phyloP scores from a whole-genome alignment of 2,888 invertebrate genomes.

The Meteorus colon region DNA sequence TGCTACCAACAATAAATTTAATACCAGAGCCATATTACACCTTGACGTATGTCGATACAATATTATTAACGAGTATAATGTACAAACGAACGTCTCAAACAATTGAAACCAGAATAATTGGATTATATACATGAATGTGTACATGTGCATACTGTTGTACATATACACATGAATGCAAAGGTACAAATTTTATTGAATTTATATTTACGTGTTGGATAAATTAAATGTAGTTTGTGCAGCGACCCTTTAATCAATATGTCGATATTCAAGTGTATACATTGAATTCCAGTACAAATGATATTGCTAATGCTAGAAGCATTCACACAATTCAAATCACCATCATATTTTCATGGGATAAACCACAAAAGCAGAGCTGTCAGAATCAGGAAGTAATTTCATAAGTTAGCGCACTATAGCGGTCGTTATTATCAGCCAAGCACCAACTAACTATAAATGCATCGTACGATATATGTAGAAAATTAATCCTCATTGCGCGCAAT shows the following conservation, averaged over 20 bases:
- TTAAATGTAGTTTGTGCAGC: background rate
- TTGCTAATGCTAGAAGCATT: slow-evolving; percentile 11
- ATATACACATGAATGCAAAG: background rate
- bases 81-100: slow-evolving; percentile 2
- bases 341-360: slow-evolving; percentile 4
- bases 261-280: slow-evolving; percentile 23
- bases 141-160: background rate
- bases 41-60: slow-evolving; percentile 41
- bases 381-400: slow-evolving; percentile 13
- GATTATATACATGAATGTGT: background rate
- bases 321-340: slow-evolving; percentile 15
- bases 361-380: slow-evolving; percentile 6
- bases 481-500: background rate
- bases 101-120: slow-evolving; percentile 8
- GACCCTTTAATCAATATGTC: slow-evolving; percentile 17
- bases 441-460: background rate
- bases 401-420: background rate
- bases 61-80: slow-evolving; percentile 38
- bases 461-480: slow-evolving; percentile 2
- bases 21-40: slow-evolving; percentile 44
- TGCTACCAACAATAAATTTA: slow-evolving; percentile 56
- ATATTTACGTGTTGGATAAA: background rate
- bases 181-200: background rate
- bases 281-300: slow-evolving; percentile 19
- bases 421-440: slow-evolving; percentile 3